These are phyloP conservation scores for Aelia acuminata DNA, from an alignment of 2,888 invertebrate species.

Conservation along the genomic window DNA sequence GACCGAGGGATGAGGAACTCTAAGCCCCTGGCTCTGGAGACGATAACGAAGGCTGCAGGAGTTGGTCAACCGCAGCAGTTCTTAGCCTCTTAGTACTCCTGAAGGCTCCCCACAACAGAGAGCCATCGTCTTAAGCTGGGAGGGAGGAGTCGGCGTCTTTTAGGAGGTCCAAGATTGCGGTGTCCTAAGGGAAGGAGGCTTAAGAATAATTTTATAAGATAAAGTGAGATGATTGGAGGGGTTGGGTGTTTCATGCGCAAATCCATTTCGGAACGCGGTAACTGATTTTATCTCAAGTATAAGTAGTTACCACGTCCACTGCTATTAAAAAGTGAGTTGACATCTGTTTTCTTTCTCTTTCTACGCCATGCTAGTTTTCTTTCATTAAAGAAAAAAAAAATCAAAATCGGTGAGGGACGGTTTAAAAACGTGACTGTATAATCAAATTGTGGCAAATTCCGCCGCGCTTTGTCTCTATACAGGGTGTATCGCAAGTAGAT, in stretches of 20 bases:
- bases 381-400: no score
- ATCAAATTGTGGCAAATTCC: no score
- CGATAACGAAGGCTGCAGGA: neutral
- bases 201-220: neutral
- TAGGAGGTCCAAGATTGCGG: neutral
- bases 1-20: neutral
- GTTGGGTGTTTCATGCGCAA: neutral
- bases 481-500: no score
- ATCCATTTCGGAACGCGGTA: no score
- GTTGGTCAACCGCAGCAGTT: constrained; percentile 48
- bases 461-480: no score
- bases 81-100: neutral
- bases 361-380: no score
- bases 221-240: neutral
- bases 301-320: no score
- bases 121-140: neutral
- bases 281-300: no score
- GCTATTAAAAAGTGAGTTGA: no score
- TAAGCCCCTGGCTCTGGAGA: neutral
- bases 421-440: no score
- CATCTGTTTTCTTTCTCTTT: no score
- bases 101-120: neutral
- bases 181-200: neutral
- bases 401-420: no score
- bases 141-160: neutral